Conservation (phyloP, 2,113 vertebrate genomes). For the Ginglymostoma cirratum region DNA sequence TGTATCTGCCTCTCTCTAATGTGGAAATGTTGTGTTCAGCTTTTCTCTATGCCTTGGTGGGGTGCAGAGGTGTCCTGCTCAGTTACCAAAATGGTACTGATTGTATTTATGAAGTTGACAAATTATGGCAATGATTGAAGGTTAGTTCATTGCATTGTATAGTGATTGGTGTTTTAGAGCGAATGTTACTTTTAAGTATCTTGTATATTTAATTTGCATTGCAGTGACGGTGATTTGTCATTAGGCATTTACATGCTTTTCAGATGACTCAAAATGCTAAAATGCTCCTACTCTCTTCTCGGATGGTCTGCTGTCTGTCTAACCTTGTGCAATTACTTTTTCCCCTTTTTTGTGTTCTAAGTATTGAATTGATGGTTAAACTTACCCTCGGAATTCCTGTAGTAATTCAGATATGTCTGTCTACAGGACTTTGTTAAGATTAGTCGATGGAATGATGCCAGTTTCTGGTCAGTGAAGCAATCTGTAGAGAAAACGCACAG, state of each 20-base stretch:
- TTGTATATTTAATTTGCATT: background rate
- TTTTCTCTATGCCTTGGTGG: background rate
- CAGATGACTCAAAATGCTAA: background rate
- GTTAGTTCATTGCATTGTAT: background rate
- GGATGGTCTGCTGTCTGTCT: background rate
- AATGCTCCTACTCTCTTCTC: background rate
- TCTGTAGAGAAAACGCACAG: conserved; percentile 95
- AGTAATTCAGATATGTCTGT: background rate
- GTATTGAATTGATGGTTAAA: background rate
- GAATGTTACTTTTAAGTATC: background rate
- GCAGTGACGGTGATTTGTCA: background rate
- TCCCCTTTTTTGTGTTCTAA: background rate
- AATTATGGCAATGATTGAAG: background rate
- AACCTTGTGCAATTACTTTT: background rate
- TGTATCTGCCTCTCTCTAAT: background rate
- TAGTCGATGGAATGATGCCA: conserved; percentile 92
- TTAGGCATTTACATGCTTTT: background rate
- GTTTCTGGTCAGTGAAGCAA: conserved; percentile 94
- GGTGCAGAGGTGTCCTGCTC: background rate
- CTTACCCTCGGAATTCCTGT: background rate
- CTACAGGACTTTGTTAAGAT: conserved; percentile 93
- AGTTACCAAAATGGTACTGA: background rate
- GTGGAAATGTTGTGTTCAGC: background rate
- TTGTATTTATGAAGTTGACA: background rate
- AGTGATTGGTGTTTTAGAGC: background rate